These are phyloP conservation scores for Alaudala cheleensis DNA, from an alignment of 2,113 vertebrate genomes.

Conservation along the genomic window DNA sequence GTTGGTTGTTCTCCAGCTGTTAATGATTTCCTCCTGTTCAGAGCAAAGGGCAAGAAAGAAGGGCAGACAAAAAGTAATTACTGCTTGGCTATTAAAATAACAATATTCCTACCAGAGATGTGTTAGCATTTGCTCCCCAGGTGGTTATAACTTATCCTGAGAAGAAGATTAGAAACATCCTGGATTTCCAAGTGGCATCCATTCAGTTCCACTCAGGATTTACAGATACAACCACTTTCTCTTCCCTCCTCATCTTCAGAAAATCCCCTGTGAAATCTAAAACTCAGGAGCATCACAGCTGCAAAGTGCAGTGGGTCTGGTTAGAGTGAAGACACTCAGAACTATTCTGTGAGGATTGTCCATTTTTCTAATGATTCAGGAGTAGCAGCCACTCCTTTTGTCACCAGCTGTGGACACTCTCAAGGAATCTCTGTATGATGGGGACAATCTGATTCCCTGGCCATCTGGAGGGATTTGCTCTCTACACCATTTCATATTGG, in stretches of 20 bases:
- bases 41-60: neutral
- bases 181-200: neutral
- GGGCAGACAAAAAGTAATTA: neutral
- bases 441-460: neutral
- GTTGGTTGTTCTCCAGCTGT: neutral
- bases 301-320: neutral
- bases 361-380: neutral
- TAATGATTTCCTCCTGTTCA: conserved; percentile 3
- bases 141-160: neutral
- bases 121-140: neutral
- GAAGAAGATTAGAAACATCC: neutral
- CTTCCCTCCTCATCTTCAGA: neutral
- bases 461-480: neutral
- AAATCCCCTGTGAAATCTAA: neutral
- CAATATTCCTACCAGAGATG: neutral
- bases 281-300: neutral
- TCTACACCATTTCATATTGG: neutral
- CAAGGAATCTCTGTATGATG: neutral
- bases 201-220: neutral
- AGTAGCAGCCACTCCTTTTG: neutral
- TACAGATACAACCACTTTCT: neutral
- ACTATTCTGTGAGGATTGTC: neutral
- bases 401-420: neutral
- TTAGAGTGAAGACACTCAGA: neutral
- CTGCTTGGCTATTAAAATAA: conserved; percentile 8